phyloP scores from a whole-genome alignment of 2,113 vertebrate genomes.

The Clarias gariepinus region DNA sequence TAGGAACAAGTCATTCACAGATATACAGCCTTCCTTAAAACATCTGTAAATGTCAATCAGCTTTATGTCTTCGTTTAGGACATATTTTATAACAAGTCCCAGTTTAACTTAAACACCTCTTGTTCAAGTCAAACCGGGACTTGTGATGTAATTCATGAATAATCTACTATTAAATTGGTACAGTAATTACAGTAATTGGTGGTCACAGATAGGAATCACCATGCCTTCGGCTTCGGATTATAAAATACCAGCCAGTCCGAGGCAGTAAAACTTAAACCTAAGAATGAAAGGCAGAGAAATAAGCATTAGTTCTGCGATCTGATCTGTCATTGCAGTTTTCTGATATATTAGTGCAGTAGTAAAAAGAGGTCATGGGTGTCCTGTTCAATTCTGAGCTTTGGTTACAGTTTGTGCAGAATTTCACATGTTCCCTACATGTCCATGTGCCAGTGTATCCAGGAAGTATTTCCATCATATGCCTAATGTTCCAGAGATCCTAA shows the following conservation, averaged over 20 bases:
- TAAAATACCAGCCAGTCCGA: not conserved
- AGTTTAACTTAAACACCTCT: no score
- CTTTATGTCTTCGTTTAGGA: no score
- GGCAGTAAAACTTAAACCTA: not conserved
- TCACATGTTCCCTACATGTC: not conserved
- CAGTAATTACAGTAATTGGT: not conserved
- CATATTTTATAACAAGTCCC: no score
- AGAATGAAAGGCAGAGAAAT: not conserved
- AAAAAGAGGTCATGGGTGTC: constrained; percentile 40
- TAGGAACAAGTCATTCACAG: no score
- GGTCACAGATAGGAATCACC: constrained; percentile 7
- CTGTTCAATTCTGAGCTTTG: not conserved
- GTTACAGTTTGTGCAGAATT: not conserved
- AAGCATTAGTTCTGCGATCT: constrained; percentile 23
- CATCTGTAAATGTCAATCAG: no score
- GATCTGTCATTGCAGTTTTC: not conserved
- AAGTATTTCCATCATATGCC: not conserved
- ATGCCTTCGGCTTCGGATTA: not conserved
- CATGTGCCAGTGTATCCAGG: not conserved
- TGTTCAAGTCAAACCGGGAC: no score
- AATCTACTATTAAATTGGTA: not conserved
- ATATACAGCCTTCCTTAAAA: no score
- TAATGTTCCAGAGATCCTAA: not conserved
- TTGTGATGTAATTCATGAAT: not conserved
- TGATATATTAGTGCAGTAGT: constrained; percentile 26